Percentiles rank a stretch among this genome's conserved stretches.
phyloP scores from a whole-genome alignment of 2,888 invertebrate genomes.

The Sepiola atlantica region DNA sequence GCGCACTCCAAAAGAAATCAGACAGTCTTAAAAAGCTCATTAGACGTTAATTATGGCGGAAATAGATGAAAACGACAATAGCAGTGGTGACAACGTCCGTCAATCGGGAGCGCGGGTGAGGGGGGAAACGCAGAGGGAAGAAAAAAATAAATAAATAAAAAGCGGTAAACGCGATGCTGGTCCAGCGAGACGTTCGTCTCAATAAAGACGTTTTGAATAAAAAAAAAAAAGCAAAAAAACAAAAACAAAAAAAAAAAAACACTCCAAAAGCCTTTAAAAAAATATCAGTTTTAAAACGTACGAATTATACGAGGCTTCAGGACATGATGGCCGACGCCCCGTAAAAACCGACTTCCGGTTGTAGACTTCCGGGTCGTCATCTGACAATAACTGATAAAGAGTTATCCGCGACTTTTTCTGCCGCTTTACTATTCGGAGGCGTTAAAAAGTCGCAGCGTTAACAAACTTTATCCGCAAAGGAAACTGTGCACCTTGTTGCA shows the following conservation, averaged over 20 bases:
- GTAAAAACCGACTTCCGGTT: background rate
- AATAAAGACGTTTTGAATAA: background rate
- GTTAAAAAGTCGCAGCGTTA: background rate
- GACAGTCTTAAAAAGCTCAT: background rate
- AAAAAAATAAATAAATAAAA: background rate
- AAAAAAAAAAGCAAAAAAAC: background rate
- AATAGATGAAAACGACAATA: background rate
- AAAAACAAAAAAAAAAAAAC: background rate
- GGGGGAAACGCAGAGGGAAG: too few species aligned
- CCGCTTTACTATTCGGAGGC: background rate
- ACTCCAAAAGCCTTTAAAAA: background rate
- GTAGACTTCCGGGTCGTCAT: background rate
- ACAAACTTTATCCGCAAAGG: background rate
- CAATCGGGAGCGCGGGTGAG: background rate
- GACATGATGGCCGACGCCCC: background rate
- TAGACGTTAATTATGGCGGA: background rate
- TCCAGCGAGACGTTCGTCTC: background rate
- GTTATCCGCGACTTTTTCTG: background rate
- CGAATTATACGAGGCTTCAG: background rate
- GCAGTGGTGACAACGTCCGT: background rate
- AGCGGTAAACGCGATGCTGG: background rate
- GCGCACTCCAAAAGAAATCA: background rate
- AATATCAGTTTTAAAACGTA: background rate
- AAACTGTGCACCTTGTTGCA: background rate
- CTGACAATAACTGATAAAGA: background rate